phyloP scores from a whole-genome alignment of 2,113 vertebrate genomes.

The Anoura caudifer region DNA sequence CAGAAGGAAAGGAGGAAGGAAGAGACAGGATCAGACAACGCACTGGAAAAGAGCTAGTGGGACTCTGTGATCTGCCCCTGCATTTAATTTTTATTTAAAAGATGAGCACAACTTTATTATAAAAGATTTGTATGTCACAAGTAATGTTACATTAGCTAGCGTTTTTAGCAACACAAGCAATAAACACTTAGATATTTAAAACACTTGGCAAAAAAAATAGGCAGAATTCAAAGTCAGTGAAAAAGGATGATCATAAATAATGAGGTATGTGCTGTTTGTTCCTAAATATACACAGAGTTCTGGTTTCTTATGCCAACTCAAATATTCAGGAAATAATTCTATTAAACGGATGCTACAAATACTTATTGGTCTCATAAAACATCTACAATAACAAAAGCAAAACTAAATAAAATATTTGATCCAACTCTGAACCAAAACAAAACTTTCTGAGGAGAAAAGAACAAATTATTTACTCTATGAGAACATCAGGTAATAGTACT shows the following conservation, averaged over 20 bases:
- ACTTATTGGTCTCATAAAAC: conserved; percentile 27
- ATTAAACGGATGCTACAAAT: not conserved
- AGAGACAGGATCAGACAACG: not conserved
- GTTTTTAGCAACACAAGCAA: conserved; percentile 26
- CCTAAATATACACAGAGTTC: conserved; percentile 34
- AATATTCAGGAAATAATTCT: not conserved
- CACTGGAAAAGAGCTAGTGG: not conserved
- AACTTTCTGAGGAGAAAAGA: not conserved
- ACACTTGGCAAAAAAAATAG: conserved; percentile 28
- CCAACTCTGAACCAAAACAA: conserved; percentile 9
- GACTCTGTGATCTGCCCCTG: not conserved
- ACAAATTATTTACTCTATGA: conserved; percentile 21
- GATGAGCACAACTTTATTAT: conserved; percentile 1
- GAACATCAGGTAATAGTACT: not conserved
- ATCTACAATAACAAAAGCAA: not conserved
- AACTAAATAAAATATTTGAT: not conserved
- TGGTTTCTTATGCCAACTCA: not conserved
- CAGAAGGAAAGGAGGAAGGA: not conserved
- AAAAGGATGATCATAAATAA: conserved; percentile 43
- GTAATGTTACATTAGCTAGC: conserved; percentile 5
- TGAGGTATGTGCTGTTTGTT: not conserved
- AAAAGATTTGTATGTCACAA: conserved; percentile 35
- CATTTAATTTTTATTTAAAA: conserved; percentile 29
- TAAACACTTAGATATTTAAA: conserved; percentile 51
- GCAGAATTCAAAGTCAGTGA: conserved; percentile 43